A percentile compares a stretch with the other conserved stretches of the same genome.
Evolutionary conservation across 2,113 vertebrate species (phyloP).

Genomic region (Rhombomys opimus): DNA sequence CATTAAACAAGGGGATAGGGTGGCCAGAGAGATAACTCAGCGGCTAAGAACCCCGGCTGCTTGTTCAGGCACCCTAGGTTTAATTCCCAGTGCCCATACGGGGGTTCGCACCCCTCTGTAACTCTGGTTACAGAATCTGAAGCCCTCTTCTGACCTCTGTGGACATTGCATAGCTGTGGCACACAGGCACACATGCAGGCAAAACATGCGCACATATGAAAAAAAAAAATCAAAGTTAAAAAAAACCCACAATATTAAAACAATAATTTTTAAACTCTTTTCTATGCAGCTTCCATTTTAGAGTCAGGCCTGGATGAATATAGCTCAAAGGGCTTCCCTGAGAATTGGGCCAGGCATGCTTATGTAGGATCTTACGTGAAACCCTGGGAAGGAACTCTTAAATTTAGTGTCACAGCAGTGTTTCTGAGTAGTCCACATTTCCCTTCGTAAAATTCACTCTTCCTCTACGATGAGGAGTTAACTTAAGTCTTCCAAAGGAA

Average conservation of each 20-base stretch:
- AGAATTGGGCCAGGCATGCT: not conserved
- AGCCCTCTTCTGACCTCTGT: not conserved
- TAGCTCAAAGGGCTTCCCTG: slow-evolving; percentile 6
- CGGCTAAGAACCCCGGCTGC: not conserved
- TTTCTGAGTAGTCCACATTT: not conserved
- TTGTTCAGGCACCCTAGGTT: not conserved
- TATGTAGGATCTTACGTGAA: not conserved
- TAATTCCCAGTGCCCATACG: not conserved
- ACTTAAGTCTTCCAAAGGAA: not conserved
- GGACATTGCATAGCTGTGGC: not conserved
- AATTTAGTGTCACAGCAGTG: not conserved
- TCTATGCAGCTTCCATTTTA: not conserved
- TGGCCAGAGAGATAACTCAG: not conserved
- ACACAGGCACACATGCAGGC: not conserved
- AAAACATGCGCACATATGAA: not conserved
- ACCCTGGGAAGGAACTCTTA: slow-evolving; percentile 27
- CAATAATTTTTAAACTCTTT: not conserved
- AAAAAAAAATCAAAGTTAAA: not conserved
- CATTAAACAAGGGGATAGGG: not conserved
- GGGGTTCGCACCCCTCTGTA: not conserved
- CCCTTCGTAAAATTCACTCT: not conserved
- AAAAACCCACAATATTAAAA: not conserved
- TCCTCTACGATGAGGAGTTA: not conserved
- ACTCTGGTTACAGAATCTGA: not conserved
- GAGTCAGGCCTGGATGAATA: not conserved